phyloP scores from a whole-genome alignment of 2,888 invertebrate genomes.

The Lochmaea crataegi region DNA sequence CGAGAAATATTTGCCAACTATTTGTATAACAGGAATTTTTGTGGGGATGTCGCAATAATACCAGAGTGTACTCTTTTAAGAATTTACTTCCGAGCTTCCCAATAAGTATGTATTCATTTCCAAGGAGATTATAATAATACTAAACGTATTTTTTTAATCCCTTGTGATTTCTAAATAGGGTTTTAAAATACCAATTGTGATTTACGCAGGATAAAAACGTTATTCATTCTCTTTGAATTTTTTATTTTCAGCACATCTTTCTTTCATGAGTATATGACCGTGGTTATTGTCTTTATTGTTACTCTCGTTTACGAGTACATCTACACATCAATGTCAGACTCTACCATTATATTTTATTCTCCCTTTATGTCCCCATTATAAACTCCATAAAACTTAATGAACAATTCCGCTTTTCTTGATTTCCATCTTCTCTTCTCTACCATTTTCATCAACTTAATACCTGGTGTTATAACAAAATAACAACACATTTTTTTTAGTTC shows the following conservation, averaged over 20 bases:
- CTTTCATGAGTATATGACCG: constrained; percentile 2
- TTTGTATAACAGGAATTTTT: too few species aligned
- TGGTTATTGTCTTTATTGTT: constrained; percentile 4
- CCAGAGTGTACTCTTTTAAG: too few species aligned
- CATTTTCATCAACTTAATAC: neutral
- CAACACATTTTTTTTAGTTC: neutral
- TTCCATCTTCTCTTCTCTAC: neutral
- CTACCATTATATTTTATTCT: constrained; percentile 12
- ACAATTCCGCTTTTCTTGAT: constrained; percentile 13
- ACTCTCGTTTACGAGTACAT: neutral
- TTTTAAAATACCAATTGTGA: too few species aligned
- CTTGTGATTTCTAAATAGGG: too few species aligned
- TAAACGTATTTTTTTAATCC: too few species aligned
- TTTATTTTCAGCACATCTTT: constrained; percentile 3
- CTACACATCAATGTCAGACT: constrained; percentile 1
- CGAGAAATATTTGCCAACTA: too few species aligned
- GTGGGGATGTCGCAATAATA: too few species aligned
- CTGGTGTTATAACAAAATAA: neutral
- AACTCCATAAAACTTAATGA: constrained; percentile 17
- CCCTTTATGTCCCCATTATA: constrained; percentile 10
- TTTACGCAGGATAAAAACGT: too few species aligned
- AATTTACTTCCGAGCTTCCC: too few species aligned
- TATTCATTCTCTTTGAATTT: neutral
- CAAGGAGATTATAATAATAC: too few species aligned
- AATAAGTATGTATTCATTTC: too few species aligned